These are phyloP conservation scores for Amphiprion clarkii DNA, from an alignment of 2,797 vertebrate species.

Conservation along the genomic window DNA sequence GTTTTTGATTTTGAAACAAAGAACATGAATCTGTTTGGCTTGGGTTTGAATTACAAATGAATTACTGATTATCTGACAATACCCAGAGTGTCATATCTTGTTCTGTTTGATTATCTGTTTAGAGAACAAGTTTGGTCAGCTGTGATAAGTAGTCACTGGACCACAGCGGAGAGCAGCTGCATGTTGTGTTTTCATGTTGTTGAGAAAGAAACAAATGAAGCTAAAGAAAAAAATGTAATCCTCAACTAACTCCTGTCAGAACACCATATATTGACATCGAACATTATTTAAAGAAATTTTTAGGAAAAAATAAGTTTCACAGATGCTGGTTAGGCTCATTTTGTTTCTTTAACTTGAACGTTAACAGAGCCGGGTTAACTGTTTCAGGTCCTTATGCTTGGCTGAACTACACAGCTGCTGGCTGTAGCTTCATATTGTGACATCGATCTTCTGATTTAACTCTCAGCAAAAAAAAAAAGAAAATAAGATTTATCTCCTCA, in stretches of 20 bases:
- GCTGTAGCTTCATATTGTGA: neutral
- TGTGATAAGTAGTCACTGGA: neutral
- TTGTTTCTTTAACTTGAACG: too few relatives aligned
- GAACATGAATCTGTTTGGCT: too few relatives aligned
- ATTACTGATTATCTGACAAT: too few relatives aligned
- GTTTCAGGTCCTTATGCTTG: neutral
- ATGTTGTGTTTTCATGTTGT: too few relatives aligned
- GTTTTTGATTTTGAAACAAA: too few relatives aligned
- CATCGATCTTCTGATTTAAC: neutral
- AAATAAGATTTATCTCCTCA: neutral
- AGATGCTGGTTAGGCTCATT: too few relatives aligned
- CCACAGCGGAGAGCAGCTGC: neutral
- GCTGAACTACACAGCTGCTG: neutral
- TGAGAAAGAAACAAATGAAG: too few relatives aligned
- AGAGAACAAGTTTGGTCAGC: neutral
- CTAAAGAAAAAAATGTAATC: too few relatives aligned
- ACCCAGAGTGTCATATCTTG: neutral
- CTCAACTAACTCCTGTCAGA: neutral
- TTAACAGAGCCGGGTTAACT: too few relatives aligned
- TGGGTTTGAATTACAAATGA: too few relatives aligned
- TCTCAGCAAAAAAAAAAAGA: neutral
- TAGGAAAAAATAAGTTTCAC: neutral
- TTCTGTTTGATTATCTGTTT: neutral
- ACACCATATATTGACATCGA: neutral
- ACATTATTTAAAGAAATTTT: neutral